Evolutionary conservation across 2,888 invertebrate genomes (phyloP).

Genomic region (Cetonia aurata): DNA sequence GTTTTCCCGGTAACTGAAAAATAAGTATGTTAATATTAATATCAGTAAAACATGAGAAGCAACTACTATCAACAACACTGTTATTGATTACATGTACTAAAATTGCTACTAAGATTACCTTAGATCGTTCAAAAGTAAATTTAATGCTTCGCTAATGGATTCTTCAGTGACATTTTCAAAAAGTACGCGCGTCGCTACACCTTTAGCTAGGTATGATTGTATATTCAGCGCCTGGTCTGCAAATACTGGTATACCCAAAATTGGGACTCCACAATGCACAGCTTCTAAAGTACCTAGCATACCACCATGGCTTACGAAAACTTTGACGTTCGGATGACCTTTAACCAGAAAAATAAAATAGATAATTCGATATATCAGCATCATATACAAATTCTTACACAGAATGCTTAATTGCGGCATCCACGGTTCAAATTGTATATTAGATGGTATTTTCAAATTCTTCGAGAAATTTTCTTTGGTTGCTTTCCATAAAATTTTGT

Average conservation of each 20-base stretch:
- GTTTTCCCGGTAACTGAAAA: constrained; percentile 46
- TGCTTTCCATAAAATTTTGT: constrained; percentile 71
- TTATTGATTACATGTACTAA: not conserved
- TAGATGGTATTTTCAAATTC: constrained; percentile 60
- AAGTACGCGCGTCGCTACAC: constrained; percentile 66
- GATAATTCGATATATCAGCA: too few species aligned
- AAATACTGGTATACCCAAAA: constrained; percentile 63
- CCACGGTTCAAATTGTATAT: constrained; percentile 69
- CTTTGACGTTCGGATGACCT: constrained; percentile 66
- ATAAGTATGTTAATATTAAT: not conserved
- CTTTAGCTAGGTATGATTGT: constrained; percentile 68
- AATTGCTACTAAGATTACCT: constrained; percentile 63
- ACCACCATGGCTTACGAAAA: constrained; percentile 70
- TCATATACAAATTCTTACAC: constrained; percentile 60
- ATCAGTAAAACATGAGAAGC: not conserved
- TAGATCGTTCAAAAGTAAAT: constrained; percentile 63
- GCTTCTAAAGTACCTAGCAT: constrained; percentile 68
- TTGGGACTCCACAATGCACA: constrained; percentile 64
- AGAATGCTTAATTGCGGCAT: constrained; percentile 71
- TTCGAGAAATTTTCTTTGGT: constrained; percentile 67
- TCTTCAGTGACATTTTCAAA: constrained; percentile 57
- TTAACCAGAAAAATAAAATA: constrained; percentile 26
- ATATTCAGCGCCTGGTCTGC: constrained; percentile 69
- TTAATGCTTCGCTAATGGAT: constrained; percentile 53
- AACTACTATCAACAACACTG: too few species aligned